Evolutionary conservation across 2,113 vertebrate species (phyloP).

Genomic region (Bufo bufo): DNA sequence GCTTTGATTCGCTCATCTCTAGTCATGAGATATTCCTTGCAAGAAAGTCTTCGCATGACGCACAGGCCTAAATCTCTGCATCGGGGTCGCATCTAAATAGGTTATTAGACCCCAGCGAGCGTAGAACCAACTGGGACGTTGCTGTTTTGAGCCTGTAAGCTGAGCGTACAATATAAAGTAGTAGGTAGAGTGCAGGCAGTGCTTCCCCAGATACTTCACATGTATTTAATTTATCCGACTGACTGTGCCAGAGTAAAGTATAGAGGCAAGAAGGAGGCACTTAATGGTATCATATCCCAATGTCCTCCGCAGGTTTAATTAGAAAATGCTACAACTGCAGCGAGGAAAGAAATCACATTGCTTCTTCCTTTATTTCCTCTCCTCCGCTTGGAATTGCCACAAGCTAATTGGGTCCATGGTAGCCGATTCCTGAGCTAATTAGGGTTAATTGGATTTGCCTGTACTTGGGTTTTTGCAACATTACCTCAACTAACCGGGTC

Average conservation of each 20-base stretch:
- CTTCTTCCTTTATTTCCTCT: constrained; percentile 14
- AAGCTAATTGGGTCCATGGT: constrained; percentile 47
- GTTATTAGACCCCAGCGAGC: constrained; percentile 13
- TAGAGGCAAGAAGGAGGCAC: constrained; percentile 24
- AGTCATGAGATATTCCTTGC: background rate
- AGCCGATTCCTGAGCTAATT: constrained; percentile 52
- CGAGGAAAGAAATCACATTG: constrained; percentile 19
- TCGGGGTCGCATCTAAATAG: constrained; percentile 25
- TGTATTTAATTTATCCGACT: constrained; percentile 43
- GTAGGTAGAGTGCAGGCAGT: background rate
- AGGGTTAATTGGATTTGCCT: constrained; percentile 57
- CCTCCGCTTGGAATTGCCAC: constrained; percentile 44
- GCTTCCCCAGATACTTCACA: constrained; percentile 11
- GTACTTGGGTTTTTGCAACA: constrained; percentile 30
- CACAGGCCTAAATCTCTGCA: constrained; percentile 18
- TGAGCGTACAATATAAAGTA: background rate
- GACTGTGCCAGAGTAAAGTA: constrained; percentile 15
- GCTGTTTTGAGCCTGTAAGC: constrained; percentile 2
- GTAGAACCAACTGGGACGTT: background rate
- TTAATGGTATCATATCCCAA: constrained; percentile 31
- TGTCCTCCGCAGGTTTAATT: constrained; percentile 47
- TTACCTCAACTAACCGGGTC: constrained; percentile 49
- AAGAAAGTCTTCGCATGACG: background rate
- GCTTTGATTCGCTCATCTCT: too few species aligned
- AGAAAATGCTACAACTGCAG: constrained; percentile 20